Conservation (phyloP, 2,113 vertebrate species). For the Hemicordylus capensis region DNA sequence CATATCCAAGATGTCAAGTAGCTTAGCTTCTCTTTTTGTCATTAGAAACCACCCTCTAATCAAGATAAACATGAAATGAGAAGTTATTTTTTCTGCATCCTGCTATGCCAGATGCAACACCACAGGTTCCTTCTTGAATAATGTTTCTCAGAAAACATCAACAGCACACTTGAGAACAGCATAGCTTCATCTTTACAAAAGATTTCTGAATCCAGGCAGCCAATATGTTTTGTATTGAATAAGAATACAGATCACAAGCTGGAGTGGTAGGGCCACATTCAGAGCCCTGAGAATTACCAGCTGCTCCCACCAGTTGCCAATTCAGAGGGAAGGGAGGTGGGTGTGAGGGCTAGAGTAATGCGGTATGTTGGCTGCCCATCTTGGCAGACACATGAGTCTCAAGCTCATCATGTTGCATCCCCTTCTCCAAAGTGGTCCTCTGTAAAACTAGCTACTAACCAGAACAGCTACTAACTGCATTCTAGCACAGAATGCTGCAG, state of each 20-base stretch:
- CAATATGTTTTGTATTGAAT: background rate
- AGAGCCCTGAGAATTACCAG: background rate
- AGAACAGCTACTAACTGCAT: too few relatives aligned
- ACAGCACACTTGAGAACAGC: conserved; percentile 23
- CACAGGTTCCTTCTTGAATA: rapidly evolving
- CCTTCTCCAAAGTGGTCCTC: background rate
- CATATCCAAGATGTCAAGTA: conserved; percentile 18
- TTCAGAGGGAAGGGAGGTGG: background rate
- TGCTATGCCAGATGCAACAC: background rate
- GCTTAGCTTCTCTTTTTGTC: conserved; percentile 45
- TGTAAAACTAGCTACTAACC: background rate
- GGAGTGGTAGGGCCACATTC: background rate
- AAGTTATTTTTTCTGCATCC: conserved; percentile 27
- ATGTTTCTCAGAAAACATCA: conserved; percentile 38
- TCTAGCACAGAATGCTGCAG: too few relatives aligned
- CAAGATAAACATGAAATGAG: conserved; percentile 50
- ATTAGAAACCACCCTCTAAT: conserved; percentile 31
- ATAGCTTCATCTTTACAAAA: conserved; percentile 38
- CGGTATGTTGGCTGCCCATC: background rate
- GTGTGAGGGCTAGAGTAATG: background rate
- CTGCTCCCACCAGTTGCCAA: background rate
- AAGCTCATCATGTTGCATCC: background rate
- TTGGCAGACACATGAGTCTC: background rate
- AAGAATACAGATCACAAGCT: background rate
- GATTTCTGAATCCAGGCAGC: conserved; percentile 31